Conservation (phyloP, 2,797 vertebrate species). For the Coluber constrictor region DNA sequence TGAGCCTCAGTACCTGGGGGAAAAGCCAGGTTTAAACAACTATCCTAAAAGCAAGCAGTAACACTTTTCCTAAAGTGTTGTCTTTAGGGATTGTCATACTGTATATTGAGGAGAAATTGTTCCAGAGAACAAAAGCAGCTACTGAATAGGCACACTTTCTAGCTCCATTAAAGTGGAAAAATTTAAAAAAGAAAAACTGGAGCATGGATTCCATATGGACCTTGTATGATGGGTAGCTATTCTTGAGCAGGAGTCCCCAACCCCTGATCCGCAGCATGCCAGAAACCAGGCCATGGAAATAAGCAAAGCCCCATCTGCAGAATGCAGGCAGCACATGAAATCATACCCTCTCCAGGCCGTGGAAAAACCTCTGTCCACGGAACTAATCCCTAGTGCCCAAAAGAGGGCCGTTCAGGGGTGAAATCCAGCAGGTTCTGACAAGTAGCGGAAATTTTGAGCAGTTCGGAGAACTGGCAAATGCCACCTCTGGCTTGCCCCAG, state of each 20-base stretch:
- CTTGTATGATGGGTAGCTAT: background rate
- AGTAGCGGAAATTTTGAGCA: no score
- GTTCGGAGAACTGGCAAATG: no score
- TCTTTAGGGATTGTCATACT: background rate
- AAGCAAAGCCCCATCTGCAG: no score
- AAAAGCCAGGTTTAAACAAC: background rate
- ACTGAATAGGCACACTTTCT: background rate
- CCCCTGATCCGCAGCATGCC: no score
- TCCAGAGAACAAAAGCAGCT: background rate
- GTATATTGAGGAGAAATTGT: background rate
- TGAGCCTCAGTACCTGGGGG: background rate
- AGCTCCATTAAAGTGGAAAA: background rate
- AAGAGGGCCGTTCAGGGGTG: background rate
- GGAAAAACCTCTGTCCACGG: no score
- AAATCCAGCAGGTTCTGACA: no score
- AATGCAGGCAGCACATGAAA: no score
- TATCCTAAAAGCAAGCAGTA: background rate
- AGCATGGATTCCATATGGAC: background rate
- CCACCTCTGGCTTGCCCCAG: no score
- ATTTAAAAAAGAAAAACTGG: background rate
- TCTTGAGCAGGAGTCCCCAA: background rate
- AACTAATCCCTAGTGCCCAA: no score
- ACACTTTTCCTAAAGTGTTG: background rate
- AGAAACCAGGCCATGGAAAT: no score
- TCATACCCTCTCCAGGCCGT: no score